A percentile compares a stretch with the other conserved stretches of the same genome.
These are phyloP conservation scores for Cladopsammia gracilis DNA, from an alignment of 64 coral and sea anemone species.

Conservation along the genomic window DNA sequence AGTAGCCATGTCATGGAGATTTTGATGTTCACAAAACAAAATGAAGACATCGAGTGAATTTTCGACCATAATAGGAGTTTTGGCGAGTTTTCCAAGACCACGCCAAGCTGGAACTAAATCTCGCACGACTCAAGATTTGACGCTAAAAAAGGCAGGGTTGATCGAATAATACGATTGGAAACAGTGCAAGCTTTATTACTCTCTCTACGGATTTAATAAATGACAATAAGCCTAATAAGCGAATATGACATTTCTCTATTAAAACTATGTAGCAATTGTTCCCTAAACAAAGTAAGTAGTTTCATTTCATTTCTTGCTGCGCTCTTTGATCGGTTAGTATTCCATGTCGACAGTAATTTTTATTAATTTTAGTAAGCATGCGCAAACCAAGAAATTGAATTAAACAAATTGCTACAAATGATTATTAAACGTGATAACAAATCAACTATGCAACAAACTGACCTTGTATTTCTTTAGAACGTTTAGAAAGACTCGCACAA, in stretches of 20 bases:
- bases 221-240: neutral
- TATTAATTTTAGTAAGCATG: neutral
- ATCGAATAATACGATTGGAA: neutral
- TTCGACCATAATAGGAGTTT: too few species aligned
- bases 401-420: neutral
- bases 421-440: neutral
- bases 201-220: neutral
- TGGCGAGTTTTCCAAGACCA: too few species aligned
- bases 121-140: too few species aligned
- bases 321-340: neutral
- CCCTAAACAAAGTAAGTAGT: neutral
- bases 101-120: too few species aligned
- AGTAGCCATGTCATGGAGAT: too few species aligned
- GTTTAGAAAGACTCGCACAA: too few species aligned
- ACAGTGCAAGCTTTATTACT: neutral
- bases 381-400: neutral
- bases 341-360: slow-evolving; percentile 5
- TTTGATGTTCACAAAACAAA: too few species aligned
- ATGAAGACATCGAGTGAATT: too few species aligned
- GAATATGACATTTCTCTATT: neutral
- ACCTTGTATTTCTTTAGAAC: too few species aligned
- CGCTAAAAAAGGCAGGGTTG: too few species aligned
- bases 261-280: neutral
- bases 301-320: neutral
- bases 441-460: neutral